Evolutionary conservation across 2,888 invertebrate genomes (phyloP).

Genomic region (Xestoiulus laeticollis): DNA sequence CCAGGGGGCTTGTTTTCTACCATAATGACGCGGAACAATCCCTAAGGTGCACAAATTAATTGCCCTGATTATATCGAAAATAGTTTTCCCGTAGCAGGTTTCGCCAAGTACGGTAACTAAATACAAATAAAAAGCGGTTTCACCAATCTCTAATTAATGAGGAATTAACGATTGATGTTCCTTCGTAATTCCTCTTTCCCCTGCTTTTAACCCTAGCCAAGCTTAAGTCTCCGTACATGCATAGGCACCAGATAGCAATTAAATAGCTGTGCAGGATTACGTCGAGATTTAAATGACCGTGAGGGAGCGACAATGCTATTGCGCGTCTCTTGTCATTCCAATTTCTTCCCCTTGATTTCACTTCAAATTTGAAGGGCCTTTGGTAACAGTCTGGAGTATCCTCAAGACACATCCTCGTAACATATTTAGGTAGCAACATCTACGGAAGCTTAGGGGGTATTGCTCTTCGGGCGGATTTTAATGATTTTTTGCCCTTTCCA

Average conservation of each 20-base stretch:
- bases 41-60: neutral
- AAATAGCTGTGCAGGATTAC: conserved; percentile 37
- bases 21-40: neutral
- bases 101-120: neutral
- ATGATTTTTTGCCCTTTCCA: conserved; percentile 3
- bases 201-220: neutral
- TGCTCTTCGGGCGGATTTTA: neutral
- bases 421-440: neutral
- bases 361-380: neutral
- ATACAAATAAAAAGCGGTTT: conserved; percentile 32
- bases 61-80: neutral
- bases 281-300: conserved; percentile 33
- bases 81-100: neutral
- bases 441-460: neutral
- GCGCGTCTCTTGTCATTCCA: conserved; percentile 1
- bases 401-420: neutral
- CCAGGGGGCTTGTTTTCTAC: neutral
- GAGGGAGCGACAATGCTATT: conserved; percentile 6
- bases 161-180: conserved; percentile 11
- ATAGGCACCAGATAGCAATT: neutral
- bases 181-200: conserved; percentile 21
- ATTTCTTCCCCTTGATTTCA: conserved; percentile 28
- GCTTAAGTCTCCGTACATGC: neutral
- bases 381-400: neutral
- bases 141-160: conserved; percentile 27